Evolutionary conservation across 2,888 invertebrate species (phyloP), one percentile per base, ranked within the genome.

Genomic region (Lithodes maja): DNA sequence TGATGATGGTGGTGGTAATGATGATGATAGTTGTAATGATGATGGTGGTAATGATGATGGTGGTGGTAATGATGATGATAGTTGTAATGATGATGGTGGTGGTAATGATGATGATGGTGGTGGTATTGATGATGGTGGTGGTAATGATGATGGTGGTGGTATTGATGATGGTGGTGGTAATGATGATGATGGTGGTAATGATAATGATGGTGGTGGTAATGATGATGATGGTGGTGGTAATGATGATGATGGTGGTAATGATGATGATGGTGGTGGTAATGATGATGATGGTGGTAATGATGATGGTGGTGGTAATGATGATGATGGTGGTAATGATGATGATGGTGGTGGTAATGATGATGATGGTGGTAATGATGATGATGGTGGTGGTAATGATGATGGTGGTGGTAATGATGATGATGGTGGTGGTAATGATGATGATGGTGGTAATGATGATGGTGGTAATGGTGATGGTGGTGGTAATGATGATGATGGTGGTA

Each of bases 211-310:
- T 61, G 61, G 61, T 61, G 61, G 61, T 61, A 5, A 17, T 74
- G 33, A 1, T 15, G 74, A 17, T 15, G 17, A 17, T 74, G 2
- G 17, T 74, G 74, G 1, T 74, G 74, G 74, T 74, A 17, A 2
- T 17, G 15, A 17, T 74, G 74, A 17, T 74, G 74, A 1, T 74
- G 74, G n/a, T 74, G 74, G 74, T 74, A n/a, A n/a, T 74, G 74
- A n/a, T 74, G 74, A n/a, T 74, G 74, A n/a, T 17, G 12, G 74
- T 74, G 74, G n/a, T 74, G 74, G 74, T 74, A n/a, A 17, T 74
- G n/a, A n/a, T 74, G 74, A 74, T 74, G 74, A n/a, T 74, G 74
- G 17, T 17, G 12, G 74, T 74, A n/a, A n/a, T 74, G 74, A n/a
- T 74, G 74, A n/a, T 74, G 74, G n/a, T 74, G 74, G n/a, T 74